A percentile compares a stretch with the other conserved stretches of the same genome.
Conservation (phyloP, 2,888 invertebrate species). For the Sceliomorpha sp. region DNA sequence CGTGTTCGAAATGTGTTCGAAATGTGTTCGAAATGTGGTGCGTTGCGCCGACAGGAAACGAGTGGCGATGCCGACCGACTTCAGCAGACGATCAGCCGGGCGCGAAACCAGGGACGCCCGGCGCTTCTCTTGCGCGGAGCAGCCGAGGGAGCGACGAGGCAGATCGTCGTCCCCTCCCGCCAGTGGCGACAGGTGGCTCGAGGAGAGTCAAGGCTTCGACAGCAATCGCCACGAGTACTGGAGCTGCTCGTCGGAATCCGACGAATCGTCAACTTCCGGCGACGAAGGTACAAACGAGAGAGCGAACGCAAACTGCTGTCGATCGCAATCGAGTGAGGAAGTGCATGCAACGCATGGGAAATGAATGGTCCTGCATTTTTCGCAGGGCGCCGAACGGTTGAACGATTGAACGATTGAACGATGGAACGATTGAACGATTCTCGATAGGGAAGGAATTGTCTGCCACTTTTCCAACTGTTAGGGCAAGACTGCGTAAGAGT, state of each 20-base stretch:
- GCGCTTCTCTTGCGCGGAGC: conserved; percentile 49
- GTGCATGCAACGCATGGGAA: no score
- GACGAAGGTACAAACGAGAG: conserved; percentile 78
- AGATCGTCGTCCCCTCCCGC: conserved; percentile 62
- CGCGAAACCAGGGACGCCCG: conserved; percentile 69
- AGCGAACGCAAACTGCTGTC: no score
- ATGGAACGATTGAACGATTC: no score
- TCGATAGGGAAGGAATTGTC: no score
- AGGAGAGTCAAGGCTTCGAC: conserved; percentile 59
- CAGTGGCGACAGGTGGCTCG: conserved; percentile 57
- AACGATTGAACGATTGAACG: no score
- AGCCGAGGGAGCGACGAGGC: conserved; percentile 55
- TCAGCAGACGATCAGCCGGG: conserved; percentile 67
- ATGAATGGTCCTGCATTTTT: no score
- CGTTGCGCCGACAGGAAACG: conserved; percentile 67
- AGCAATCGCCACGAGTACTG: conserved; percentile 60
- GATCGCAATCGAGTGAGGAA: no score
- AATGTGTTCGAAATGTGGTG: conserved; percentile 30
- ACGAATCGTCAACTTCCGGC: conserved; percentile 77
- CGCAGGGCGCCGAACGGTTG: no score
- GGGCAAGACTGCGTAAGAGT: no score
- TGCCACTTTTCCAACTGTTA: no score
- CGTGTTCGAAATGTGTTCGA: no score
- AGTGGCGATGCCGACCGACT: conserved; percentile 72
- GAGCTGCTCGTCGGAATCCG: conserved; percentile 74